Base-by-base conservation (phyloP, 2,888 invertebrate genomes). In the Nemapogon koenigi region DNA sequence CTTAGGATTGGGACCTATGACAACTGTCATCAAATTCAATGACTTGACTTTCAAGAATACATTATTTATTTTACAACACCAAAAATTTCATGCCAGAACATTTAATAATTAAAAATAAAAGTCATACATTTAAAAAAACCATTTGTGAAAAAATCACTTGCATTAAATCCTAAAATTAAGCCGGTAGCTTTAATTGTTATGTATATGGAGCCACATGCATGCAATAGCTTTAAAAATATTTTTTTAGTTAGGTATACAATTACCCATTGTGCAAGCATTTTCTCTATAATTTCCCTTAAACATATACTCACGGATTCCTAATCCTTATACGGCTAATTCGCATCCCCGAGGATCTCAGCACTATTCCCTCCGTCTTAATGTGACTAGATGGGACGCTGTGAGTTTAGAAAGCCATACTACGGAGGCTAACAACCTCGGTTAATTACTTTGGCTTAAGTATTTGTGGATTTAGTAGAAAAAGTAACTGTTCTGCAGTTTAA, bases 301-400 rank as follows among this genome's bases (percentile, higher is more conserved):
- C 60, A 69, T 72, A 73, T 70, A 66, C 64, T 51, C 61, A 62
- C 60, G 57, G 65, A 68, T 66, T 64, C 65, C 62, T 69, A 64
- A 71, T 68, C 68, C 68, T 60, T 65, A 65, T 66, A 66, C 58
- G 63, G 61, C 52, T 53, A 53, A 33, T 3, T 33, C 17, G 33
- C 16, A 25, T 39, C 37, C 37, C 31, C 22, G 37, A 46, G 18
- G 37, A 45, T 48, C 48, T 47, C 48, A 45, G 49, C 48, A 55
- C 52, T 49, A 56, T 58, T 60, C 48, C 51, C 49, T 54, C 43
- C 49, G 52, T 50, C 57, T 62, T 56, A 57, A 59, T 52, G 58
- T 60, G 33, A 33, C 17, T 19, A 14, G 19, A 33, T 33, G 33
- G 33, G 19, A 33, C 33, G 33, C 13, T 13, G 33, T 19, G n/a